phyloP scores from a whole-genome alignment of 2,888 invertebrate genomes.

The Acrobasis suavella region DNA sequence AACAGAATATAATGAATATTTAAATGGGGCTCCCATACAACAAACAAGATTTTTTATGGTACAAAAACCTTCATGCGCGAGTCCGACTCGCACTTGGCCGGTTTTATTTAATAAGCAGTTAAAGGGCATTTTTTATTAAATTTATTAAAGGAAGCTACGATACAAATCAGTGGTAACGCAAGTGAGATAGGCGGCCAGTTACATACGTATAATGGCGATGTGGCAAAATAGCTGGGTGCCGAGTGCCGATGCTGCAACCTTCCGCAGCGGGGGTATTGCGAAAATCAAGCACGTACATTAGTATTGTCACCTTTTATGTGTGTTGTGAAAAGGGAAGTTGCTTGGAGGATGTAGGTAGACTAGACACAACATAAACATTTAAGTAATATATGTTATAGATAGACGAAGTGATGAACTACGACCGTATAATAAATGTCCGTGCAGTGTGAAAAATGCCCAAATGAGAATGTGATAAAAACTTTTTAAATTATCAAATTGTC shows the following conservation, averaged over 20 bases:
- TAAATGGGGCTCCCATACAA: no score
- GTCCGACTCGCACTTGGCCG: no score
- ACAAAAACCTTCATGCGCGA: no score
- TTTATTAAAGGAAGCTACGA: neutral
- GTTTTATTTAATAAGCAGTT: no score
- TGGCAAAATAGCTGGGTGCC: conserved; percentile 15
- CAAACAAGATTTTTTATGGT: no score
- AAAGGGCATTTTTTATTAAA: neutral
- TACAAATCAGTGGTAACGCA: neutral
- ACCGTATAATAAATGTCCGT: no score
- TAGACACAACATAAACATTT: neutral
- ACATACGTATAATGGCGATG: conserved; percentile 16
- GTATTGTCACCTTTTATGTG: conserved; percentile 6
- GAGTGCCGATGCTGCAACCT: conserved; percentile 20
- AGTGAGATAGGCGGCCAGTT: conserved; percentile 11
- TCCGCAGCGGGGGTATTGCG: conserved; percentile 18
- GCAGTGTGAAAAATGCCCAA: no score
- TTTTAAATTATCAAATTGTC: no score
- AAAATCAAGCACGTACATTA: conserved; percentile 1
- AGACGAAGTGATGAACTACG: no score
- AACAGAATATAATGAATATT: no score
- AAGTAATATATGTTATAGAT: neutral
- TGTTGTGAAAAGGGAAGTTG: conserved; percentile 9
- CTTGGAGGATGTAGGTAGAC: neutral
- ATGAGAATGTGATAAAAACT: no score